These are phyloP conservation scores for Lacerta viridis DNA, from an alignment of 2,797 vertebrate species.

Conservation along the genomic window DNA sequence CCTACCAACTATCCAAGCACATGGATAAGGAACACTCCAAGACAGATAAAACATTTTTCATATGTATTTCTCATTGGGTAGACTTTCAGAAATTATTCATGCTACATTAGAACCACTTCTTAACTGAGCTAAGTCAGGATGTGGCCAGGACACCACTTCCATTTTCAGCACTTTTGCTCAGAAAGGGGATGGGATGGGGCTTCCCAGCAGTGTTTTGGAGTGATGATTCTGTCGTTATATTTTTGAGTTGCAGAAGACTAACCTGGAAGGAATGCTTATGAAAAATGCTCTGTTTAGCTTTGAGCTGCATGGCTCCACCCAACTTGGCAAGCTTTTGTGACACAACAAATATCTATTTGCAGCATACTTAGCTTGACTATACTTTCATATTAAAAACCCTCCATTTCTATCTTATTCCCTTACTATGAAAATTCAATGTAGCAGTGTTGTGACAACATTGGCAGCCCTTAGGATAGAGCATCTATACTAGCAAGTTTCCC, in stretches of 20 bases:
- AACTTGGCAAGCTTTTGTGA: neutral
- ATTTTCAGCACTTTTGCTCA: neutral
- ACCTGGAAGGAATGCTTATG: neutral
- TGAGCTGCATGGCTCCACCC: neutral
- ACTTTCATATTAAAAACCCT: neutral
- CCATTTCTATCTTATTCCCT: neutral
- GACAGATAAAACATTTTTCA: conserved; percentile 18
- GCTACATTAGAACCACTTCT: neutral
- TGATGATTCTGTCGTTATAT: neutral
- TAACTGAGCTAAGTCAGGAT: neutral
- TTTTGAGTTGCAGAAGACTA: neutral
- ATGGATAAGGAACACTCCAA: conserved; percentile 38
- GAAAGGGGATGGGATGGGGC: neutral
- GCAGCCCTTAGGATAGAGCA: neutral
- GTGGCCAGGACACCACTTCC: neutral
- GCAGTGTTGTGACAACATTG: neutral
- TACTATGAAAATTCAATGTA: neutral
- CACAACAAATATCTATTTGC: neutral
- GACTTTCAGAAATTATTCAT: neutral
- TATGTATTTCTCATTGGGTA: neutral
- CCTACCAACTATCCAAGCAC: conserved; percentile 56
- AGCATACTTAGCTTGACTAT: neutral
- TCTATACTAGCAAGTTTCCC: neutral
- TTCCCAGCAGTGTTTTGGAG: neutral
- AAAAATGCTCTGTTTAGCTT: neutral